These are phyloP conservation scores for Serinus canaria DNA, from an alignment of 2,113 vertebrate species.

Conservation along the genomic window DNA sequence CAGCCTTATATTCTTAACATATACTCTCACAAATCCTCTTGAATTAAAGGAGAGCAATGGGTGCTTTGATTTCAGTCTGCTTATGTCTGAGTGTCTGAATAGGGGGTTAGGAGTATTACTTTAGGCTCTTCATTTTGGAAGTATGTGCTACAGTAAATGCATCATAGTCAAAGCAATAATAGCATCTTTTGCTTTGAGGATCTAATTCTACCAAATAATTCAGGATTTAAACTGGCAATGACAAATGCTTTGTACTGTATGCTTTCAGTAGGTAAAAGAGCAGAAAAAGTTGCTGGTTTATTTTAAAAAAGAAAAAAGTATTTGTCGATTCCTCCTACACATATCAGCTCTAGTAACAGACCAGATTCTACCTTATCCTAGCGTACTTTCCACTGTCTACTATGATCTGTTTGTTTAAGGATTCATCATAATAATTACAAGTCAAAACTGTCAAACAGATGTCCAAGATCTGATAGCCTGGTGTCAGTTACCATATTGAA, in stretches of 20 bases:
- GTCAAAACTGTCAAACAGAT: conserved; percentile 28
- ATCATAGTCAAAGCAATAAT: background rate
- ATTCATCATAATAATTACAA: conserved; percentile 36
- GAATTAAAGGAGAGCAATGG: background rate
- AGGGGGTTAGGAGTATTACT: conserved; percentile 24
- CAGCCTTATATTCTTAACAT: conserved; percentile 12
- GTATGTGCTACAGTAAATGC: background rate
- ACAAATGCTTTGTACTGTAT: background rate
- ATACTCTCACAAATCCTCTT: conserved; percentile 23
- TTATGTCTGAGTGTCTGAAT: conserved; percentile 2
- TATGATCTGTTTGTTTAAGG: conserved; percentile 30
- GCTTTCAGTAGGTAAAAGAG: background rate
- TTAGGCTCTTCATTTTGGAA: background rate
- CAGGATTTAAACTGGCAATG: background rate
- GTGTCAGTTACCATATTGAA: background rate
- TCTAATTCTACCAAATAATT: background rate
- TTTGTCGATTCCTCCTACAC: background rate
- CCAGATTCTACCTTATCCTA: background rate
- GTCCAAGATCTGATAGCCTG: background rate
- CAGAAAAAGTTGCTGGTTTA: background rate
- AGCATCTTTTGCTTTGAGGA: background rate
- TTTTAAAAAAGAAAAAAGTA: background rate
- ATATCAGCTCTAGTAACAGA: background rate
- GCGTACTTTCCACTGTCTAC: background rate
- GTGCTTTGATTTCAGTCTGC: conserved; percentile 42